These are phyloP conservation scores for Xyliphius kryptos DNA, from an alignment of 2,113 vertebrate species.

Conservation along the genomic window DNA sequence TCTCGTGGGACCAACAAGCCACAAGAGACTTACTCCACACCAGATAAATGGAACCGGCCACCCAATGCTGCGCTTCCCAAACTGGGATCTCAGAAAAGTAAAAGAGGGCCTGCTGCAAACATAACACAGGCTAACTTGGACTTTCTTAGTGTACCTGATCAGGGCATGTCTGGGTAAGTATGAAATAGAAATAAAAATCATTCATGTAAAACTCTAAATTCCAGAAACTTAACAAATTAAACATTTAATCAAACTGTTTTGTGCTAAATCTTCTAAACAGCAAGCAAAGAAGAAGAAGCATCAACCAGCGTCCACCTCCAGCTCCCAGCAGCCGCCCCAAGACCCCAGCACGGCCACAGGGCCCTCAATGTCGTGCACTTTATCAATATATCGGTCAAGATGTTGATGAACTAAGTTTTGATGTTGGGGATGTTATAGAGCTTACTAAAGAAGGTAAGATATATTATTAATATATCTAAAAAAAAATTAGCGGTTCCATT, in stretches of 20 bases:
- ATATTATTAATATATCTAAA: not conserved
- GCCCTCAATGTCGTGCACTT: conserved; percentile 75
- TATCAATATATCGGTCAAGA: conserved; percentile 90
- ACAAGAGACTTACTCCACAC: conserved; percentile 46
- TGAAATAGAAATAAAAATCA: not conserved
- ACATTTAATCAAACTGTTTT: not conserved
- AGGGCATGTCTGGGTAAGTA: conserved; percentile 86
- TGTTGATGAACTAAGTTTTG: conserved; percentile 90
- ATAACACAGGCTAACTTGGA: conserved; percentile 69
- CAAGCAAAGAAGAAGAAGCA: conserved; percentile 78
- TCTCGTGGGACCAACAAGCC: conserved; percentile 13
- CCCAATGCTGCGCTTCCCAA: conserved; percentile 55
- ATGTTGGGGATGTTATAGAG: conserved; percentile 77
- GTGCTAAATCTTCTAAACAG: conserved; percentile 51
- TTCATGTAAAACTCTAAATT: not conserved
- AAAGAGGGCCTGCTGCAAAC: conserved; percentile 42
- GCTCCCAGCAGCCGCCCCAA: conserved; percentile 67
- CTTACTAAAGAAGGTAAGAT: conserved; percentile 80
- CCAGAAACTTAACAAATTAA: too few relatives aligned
- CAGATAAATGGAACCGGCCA: conserved; percentile 56
- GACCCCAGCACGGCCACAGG: conserved; percentile 58
- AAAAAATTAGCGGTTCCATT: not conserved
- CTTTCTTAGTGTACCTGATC: conserved; percentile 91
- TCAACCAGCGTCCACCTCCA: conserved; percentile 73
- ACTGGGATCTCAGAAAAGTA: conserved; percentile 51